Evolutionary conservation across 2,888 invertebrate genomes (phyloP), one percentile per base, ranked within the genome.

Genomic region (Tryphoninae sp.): DNA sequence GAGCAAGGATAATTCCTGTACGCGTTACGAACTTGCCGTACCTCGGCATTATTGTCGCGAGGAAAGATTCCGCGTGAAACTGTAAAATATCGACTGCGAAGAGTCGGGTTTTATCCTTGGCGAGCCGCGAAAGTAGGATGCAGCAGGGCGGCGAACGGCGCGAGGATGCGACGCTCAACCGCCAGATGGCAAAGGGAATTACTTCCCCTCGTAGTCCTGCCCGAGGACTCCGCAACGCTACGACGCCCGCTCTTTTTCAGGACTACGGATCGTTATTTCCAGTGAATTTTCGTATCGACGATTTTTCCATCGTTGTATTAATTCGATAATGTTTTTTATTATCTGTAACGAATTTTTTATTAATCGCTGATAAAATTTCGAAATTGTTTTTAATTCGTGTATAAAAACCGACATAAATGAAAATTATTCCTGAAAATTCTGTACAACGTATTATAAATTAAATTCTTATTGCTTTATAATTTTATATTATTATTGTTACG

Each of bases 101-200:
- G 88, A 80, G 89, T 89, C 88, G 68, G 73, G 80, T 82, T 77
- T 82, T 85, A 83, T 80, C 84, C 81, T 73, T 53, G 26, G 78
- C 69, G 91, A 84, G 86, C 45, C 26, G 71, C 59, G 78, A 62
- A 74, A 49, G 80, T 76, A 80, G 82, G 80, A 83, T 90, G 90
- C 88, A 89, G 83, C 85, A 67, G 80, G 82, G 74, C 73, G 69
- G 53, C 81, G 76, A 83, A 85, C 84, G 87, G 82, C 61, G 86
- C 86, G 86, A 86, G 87, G 87, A 89, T 91, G 85, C 89, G 83
- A 79, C 80, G 78, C 77, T 77, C 84, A 85, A 88, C 91, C 92
- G 88, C 90, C 88, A 92, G 92, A 92, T 92, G 92, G 92, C 92
- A 89, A 90, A 87, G 87, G 85, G 87, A 88, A 89, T 88, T 83